Conservation (phyloP, 2,888 invertebrate genomes). For the Abscondita cerata region DNA sequence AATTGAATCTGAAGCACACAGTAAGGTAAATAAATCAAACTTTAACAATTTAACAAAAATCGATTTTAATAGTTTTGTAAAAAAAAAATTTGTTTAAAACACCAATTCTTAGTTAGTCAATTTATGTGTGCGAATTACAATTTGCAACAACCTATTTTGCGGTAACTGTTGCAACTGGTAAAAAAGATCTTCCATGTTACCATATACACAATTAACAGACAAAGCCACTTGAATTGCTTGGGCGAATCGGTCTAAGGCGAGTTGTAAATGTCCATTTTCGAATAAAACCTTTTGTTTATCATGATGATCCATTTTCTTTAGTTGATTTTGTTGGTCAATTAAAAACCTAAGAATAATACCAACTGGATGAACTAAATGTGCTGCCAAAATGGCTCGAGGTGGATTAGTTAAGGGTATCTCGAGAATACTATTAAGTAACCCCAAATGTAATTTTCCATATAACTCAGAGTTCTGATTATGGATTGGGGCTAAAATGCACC, state of each 20-base stretch:
- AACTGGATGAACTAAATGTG: constrained; percentile 60
- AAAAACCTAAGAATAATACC: constrained; percentile 41
- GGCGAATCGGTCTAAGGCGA: constrained; percentile 78
- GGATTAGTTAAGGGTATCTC: constrained; percentile 62
- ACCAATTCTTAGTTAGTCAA: too few species aligned
- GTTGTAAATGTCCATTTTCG: constrained; percentile 58
- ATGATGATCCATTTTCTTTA: constrained; percentile 20
- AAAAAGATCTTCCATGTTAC: constrained; percentile 75
- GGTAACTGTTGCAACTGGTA: constrained; percentile 69
- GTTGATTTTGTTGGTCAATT: constrained; percentile 29
- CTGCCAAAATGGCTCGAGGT: constrained; percentile 69
- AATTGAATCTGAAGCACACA: too few species aligned
- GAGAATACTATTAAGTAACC: constrained; percentile 69
- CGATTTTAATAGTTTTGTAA: too few species aligned
- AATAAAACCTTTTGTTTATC: constrained; percentile 37
- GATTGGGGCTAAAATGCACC: constrained; percentile 76
- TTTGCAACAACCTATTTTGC: constrained; percentile 68
- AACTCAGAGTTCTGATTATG: constrained; percentile 58
- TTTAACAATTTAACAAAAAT: too few species aligned
- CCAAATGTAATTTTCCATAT: constrained; percentile 73
- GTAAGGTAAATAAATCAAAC: too few species aligned
- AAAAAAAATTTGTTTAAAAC: too few species aligned
- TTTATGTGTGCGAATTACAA: constrained; percentile 67
- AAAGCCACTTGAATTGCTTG: constrained; percentile 85
- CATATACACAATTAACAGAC: constrained; percentile 79